Evolutionary conservation across 2,888 invertebrate genomes (phyloP), one percentile per base, ranked within the genome.

Genomic region (Trisateles emortualis): DNA sequence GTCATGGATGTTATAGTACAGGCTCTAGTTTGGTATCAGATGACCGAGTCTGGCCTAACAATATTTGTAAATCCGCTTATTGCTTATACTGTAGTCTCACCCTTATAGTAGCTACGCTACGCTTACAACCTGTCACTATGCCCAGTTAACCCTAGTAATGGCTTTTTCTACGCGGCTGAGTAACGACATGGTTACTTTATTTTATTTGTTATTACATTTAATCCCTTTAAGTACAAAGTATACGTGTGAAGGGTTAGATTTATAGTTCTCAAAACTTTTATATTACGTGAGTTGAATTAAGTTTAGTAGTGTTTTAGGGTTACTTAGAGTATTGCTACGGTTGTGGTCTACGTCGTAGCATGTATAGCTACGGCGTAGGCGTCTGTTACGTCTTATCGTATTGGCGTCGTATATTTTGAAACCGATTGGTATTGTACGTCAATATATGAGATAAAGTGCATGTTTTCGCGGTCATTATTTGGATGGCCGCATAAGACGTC

Each of bases 131-230:
- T 48, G 60, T 52, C 56, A 54, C 41, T 24, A 16, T 51, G 47
- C 51, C 42, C 47, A 54, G 51, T 59, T 66, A 64, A 16, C 44
- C 56, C 24, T 19, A 10, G 43, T 68, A 66, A 66, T 54, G 49
- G 56, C 33, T 56, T 52, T 36, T 57, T 52, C 53, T 42, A 14
- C 47, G 19, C 56, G 16, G 29, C 45, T 32, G 41, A n/a, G 38
- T 16, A 29, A 29, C 49, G 41, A 33, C 47, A 49, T 43, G 39
- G 36, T 49, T 53, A 44, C 46, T 55, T 52, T 43, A 50, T 48
- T 46, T 22, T 16, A 50, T 42, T 51, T 41, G 43, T 43, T 63
- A 65, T 64, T 51, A 40, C 49, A 48, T 50, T 33, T 32, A 53
- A 63, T 52, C 26, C 33, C 50, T 63, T 51, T 46, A 24, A 35